These are phyloP conservation scores for Petrocephalus schoutedeni DNA, from an alignment of 2,797 vertebrate genomes.

Conservation along the genomic window DNA sequence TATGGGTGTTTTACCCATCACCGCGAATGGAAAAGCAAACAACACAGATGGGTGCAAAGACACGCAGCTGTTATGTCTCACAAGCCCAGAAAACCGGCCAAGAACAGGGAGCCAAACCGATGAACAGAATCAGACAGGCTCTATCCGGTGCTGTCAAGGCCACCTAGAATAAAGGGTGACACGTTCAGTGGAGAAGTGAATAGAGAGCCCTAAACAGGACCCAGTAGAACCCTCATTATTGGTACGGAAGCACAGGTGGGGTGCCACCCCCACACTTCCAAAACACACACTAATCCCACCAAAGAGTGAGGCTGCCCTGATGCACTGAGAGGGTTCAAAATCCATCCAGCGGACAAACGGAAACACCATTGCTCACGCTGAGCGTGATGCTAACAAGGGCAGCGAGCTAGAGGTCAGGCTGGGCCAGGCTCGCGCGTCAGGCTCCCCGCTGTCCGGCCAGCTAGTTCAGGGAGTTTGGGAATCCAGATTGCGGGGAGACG, in stretches of 20 bases:
- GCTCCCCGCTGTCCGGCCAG: not conserved
- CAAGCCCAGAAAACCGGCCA: not conserved
- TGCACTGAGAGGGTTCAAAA: slow-evolving; percentile 4
- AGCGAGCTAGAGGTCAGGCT: slow-evolving; percentile 2
- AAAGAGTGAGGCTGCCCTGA: slow-evolving; percentile 4
- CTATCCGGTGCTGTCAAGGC: not conserved
- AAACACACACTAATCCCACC: not conserved
- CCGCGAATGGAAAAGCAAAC: not conserved
- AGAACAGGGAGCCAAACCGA: not conserved
- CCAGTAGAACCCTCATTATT: not conserved
- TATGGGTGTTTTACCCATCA: not conserved
- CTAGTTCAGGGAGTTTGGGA: not conserved
- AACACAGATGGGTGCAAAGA: not conserved
- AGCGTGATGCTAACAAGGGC: slow-evolving; percentile 19
- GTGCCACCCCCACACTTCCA: not conserved
- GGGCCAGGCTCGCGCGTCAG: slow-evolving; percentile 19
- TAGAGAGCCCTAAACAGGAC: not conserved
- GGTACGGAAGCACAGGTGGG: not conserved
- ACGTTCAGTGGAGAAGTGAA: not conserved
- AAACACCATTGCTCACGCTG: slow-evolving; percentile 15
- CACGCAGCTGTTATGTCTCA: not conserved
- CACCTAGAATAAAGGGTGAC: too few relatives aligned
- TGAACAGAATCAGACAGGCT: not conserved
- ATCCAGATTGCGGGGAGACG: not conserved
- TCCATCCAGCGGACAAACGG: not conserved